Evolutionary conservation across 1,140 invertebrate genomes (phyloP), one percentile per base, ranked within the genome.

Genomic region (Anthonomus grandis): DNA sequence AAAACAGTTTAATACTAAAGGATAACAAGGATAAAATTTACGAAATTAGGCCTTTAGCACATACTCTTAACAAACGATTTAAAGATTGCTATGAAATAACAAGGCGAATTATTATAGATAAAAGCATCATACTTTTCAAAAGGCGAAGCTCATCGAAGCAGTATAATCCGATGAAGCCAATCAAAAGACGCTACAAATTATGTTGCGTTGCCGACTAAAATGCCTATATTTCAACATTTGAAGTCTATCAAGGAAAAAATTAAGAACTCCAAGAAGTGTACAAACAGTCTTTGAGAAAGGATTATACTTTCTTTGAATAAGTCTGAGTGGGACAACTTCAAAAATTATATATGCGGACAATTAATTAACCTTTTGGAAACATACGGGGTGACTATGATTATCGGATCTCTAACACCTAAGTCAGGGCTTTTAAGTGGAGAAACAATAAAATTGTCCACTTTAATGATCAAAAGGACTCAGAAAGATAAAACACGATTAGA

Each of bases 101-200:
- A n/a, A 46, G 44, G 24, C 6, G 18, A 15, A 24, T 46, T 4
- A 27, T 22, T 36, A 36, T 64, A 9, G 59, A 64, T 38, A 62
- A 63, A 72, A 25, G 38, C 34, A 55, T 56, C 47, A 51, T 59
- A 21, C 39, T 22, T 37, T 63, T 60, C 51, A 63, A 74, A 66
- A 68, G 67, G 44, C 61, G 68, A 55, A 70, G 59, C 57, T 61
- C 62, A 8, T 60, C 76, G 52, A 74, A 74, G 64, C 72, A 78
- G 61, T 79, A 76, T 62, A 70, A 70, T 22, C 73, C 73, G 54
- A 69, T 65, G 57, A 78, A 79, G 66, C 74, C 74, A 27, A 75
- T 75, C 53, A 78, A 79, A 68, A 66, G 75, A 62, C 74, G 72
- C 4, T 73, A 73, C 48, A 77, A 74, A 65, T 51, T 75, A 42